Conservation (phyloP, 1,140 invertebrate species). For the Samia ricini region DNA sequence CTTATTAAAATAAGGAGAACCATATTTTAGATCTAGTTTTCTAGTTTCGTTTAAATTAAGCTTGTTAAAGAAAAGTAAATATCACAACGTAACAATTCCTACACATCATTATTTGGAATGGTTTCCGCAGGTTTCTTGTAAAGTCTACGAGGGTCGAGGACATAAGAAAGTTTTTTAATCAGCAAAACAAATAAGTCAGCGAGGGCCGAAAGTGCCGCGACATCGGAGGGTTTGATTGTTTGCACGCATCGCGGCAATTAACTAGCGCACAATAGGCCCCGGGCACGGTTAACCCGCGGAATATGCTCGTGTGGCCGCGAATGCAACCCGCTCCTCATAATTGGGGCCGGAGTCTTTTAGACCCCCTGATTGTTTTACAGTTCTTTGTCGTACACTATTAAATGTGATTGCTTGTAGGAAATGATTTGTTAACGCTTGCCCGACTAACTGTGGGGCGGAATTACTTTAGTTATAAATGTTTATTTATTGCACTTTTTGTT, state of each 20-base stretch:
- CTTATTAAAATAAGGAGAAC: no score
- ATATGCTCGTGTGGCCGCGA: conserved; percentile 30
- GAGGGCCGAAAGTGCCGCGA: conserved; percentile 9
- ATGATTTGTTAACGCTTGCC: not conserved
- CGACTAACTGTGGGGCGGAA: not conserved
- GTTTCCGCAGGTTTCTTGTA: not conserved
- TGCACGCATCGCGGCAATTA: conserved; percentile 22
- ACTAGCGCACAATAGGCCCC: conserved; percentile 9
- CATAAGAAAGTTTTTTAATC: conserved; percentile 6
- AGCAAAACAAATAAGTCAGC: conserved; percentile 7
- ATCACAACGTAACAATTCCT: no score
- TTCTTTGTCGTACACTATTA: conserved; percentile 8
- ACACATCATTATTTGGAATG: no score
- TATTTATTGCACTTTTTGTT: no score
- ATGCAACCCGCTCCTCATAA: conserved; percentile 13
- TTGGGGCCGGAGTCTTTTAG: conserved; percentile 7
- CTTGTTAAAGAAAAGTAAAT: no score
- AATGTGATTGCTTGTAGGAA: conserved; percentile 3
- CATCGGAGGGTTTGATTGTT: conserved; percentile 16
- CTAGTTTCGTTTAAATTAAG: no score
- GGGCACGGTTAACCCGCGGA: conserved; percentile 24
- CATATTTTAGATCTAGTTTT: no score
- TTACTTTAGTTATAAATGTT: no score
- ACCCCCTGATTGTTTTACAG: conserved; percentile 11
- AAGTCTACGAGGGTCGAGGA: not conserved